phyloP scores from a whole-genome alignment of 1,140 invertebrate genomes.

The Chionoecetes opilio region DNA sequence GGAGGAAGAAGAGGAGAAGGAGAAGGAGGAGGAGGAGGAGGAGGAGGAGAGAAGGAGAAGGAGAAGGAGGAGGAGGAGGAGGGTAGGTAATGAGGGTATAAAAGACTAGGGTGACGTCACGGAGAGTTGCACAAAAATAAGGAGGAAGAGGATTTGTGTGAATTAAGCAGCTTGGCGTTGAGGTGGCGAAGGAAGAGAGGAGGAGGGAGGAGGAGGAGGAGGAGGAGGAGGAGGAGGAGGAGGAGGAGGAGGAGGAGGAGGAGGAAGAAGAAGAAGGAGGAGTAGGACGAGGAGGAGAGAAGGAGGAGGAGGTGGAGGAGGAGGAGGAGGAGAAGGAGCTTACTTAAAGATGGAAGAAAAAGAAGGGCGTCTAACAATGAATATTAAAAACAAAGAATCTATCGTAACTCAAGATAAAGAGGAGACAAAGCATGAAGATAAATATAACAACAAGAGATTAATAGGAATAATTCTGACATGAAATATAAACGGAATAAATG shows the following conservation, averaged over 20 bases:
- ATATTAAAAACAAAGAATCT: background rate
- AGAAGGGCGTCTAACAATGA: background rate
- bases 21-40: background rate
- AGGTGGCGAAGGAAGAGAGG: background rate
- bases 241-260: background rate
- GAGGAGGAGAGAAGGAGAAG: background rate
- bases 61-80: background rate
- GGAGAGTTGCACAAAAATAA: conserved; percentile 10
- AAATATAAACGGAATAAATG: background rate
- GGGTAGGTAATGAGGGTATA: background rate
- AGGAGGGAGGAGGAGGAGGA: background rate
- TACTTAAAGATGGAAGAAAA: background rate
- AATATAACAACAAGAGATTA: background rate
- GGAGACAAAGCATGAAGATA: background rate
- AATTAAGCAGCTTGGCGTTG: conserved; percentile 18
- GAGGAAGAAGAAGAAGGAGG: background rate
- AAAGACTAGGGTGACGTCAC: conserved; percentile 28
- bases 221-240: background rate
- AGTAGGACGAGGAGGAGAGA: background rate
- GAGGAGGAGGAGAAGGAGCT: background rate
- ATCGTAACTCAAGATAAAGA: background rate
- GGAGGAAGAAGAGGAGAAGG: background rate
- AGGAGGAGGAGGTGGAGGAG: background rate
- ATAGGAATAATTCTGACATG: background rate
- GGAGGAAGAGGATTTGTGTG: conserved; percentile 7